A percentile compares a stretch with the other conserved stretches of the same genome.
These are phyloP conservation scores for Diplogasteroides magnus DNA, from an alignment of 1,140 invertebrate genomes.

Conservation along the genomic window DNA sequence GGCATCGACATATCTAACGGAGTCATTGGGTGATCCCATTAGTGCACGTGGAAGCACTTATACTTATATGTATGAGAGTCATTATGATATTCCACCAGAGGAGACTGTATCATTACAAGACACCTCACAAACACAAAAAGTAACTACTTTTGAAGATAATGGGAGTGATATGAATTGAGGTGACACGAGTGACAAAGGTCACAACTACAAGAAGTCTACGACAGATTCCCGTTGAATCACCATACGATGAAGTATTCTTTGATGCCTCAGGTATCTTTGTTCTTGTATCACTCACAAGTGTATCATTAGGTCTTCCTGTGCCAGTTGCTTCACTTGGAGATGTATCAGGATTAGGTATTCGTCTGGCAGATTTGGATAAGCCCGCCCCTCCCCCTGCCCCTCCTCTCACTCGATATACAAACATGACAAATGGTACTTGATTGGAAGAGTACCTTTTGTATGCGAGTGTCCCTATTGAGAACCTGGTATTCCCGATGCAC, in stretches of 20 bases:
- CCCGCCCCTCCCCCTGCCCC: constrained; percentile 25
- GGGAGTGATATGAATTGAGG: constrained; percentile 31
- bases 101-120: constrained; percentile 14
- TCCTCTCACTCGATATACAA: not conserved
- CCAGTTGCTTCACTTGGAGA: not conserved
- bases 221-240: constrained; percentile 49
- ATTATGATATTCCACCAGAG: constrained; percentile 44
- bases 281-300: no score
- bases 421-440: not conserved
- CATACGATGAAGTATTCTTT: constrained; percentile 42
- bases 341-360: constrained; percentile 8
- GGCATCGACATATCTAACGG: constrained; percentile 51
- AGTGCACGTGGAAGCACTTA: constrained; percentile 44
- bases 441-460: constrained; percentile 25
- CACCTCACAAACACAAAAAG: constrained; percentile 50
- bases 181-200: constrained; percentile 54
- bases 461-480: constrained; percentile 39
- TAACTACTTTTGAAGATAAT: constrained; percentile 17
- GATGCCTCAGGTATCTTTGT: constrained; percentile 28
- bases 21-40: constrained; percentile 40
- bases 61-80: constrained; percentile 50
- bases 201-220: constrained; percentile 51
- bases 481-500: constrained; percentile 37
- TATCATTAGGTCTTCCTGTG: not conserved
- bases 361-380: constrained; percentile 14